Evolutionary conservation across 2,113 vertebrate species (phyloP).

Genomic region (Sorex fumeus): DNA sequence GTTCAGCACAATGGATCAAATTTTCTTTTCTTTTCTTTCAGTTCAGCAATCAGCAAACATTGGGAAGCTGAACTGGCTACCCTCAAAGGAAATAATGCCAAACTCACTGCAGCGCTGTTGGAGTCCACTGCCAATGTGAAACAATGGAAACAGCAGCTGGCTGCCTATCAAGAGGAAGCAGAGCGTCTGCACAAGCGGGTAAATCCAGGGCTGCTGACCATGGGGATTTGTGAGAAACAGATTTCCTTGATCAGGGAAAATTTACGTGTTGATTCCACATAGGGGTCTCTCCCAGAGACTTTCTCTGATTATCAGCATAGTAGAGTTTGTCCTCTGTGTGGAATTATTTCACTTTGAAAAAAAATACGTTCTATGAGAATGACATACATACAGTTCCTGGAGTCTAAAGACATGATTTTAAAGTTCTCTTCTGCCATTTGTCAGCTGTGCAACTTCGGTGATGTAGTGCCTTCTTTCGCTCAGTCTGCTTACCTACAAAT

Average conservation of each 20-base stretch:
- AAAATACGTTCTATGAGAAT: slow-evolving; percentile 35
- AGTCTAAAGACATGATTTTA: not conserved
- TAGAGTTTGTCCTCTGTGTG: slow-evolving; percentile 18
- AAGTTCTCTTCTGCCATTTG: not conserved
- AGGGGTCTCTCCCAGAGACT: not conserved
- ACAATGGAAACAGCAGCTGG: slow-evolving; percentile 99
- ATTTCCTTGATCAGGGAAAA: not conserved
- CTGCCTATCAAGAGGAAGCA: slow-evolving; percentile 98
- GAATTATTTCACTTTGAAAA: slow-evolving; percentile 27
- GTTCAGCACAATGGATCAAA: slow-evolving; percentile 1
- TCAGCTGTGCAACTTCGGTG: not conserved
- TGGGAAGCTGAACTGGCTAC: slow-evolving; percentile 99
- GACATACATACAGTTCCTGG: not conserved
- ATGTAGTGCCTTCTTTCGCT: slow-evolving; percentile 9
- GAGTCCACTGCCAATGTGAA: slow-evolving; percentile 99
- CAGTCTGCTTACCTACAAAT: not conserved
- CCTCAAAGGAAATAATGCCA: slow-evolving; percentile 98
- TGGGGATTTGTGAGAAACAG: not conserved
- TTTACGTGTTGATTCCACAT: not conserved
- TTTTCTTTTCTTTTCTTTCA: slow-evolving; percentile 82
- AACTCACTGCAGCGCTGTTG: slow-evolving; percentile 97
- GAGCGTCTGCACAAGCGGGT: slow-evolving; percentile 98
- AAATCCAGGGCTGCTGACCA: not conserved
- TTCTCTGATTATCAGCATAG: not conserved
- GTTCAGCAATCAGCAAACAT: slow-evolving; percentile 95